Conservation (phyloP, 2,113 vertebrate genomes). For the Colinus virginianus region DNA sequence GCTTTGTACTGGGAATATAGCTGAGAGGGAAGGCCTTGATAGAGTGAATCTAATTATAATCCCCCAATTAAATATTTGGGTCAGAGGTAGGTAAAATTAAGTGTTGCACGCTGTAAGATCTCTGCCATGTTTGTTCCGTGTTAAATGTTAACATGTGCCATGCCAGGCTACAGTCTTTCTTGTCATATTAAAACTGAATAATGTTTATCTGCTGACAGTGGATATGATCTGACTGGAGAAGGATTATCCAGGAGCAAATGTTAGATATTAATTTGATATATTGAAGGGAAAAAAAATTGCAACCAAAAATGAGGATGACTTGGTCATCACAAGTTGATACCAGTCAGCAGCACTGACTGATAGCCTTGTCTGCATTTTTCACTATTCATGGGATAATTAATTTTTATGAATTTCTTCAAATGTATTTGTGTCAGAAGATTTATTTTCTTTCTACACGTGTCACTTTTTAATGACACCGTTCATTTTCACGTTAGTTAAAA, state of each 20-base stretch:
- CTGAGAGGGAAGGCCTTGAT: conserved; percentile 16
- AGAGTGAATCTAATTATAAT: background rate
- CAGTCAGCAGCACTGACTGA: background rate
- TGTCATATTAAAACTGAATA: background rate
- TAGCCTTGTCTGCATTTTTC: background rate
- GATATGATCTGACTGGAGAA: background rate
- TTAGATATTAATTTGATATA: background rate
- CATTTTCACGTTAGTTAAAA: background rate
- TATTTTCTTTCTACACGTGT: background rate
- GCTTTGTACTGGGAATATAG: background rate
- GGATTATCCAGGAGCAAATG: background rate
- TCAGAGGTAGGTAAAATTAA: background rate
- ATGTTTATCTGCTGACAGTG: background rate
- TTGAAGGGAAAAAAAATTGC: background rate
- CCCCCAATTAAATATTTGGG: background rate
- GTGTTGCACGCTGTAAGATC: background rate
- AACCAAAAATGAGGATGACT: background rate
- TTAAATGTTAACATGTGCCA: background rate
- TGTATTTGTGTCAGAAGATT: background rate
- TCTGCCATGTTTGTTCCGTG: background rate
- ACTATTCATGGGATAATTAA: background rate
- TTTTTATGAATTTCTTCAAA: background rate
- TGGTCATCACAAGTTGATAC: background rate
- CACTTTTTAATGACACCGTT: background rate
- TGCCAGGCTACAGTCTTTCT: background rate